phyloP scores from a whole-genome alignment of 2,797 vertebrate genomes.

The Enteromius paludinosus region DNA sequence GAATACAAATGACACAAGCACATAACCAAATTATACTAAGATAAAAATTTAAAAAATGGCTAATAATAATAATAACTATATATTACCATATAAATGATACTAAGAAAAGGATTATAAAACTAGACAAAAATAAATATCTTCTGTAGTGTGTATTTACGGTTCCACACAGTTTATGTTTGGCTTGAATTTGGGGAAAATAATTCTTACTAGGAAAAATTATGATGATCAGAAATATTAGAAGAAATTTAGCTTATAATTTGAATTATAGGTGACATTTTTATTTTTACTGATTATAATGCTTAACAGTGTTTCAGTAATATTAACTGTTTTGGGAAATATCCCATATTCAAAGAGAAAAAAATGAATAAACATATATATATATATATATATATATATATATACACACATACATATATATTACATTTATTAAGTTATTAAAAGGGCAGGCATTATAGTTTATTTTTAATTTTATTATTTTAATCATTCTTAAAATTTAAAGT shows the following conservation, averaged over 20 bases:
- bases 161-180: neutral
- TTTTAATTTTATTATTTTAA: neutral
- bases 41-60: neutral
- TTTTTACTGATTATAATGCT: neutral
- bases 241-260: neutral
- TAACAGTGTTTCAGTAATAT: neutral
- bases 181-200: neutral
- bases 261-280: neutral
- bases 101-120: neutral
- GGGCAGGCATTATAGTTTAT: neutral
- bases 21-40: neutral
- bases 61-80: neutral
- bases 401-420: neutral
- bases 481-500: neutral
- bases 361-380: too few relatives aligned
- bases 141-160: neutral
- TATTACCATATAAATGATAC: neutral
- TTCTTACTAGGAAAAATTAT: neutral
- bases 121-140: neutral
- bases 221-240: neutral
- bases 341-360: neutral
- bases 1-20: neutral
- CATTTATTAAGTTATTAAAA: neutral
- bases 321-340: neutral
- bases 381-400: neutral